These are phyloP conservation scores for Planococcus citri DNA, from an alignment of 1,140 invertebrate genomes.

Conservation along the genomic window DNA sequence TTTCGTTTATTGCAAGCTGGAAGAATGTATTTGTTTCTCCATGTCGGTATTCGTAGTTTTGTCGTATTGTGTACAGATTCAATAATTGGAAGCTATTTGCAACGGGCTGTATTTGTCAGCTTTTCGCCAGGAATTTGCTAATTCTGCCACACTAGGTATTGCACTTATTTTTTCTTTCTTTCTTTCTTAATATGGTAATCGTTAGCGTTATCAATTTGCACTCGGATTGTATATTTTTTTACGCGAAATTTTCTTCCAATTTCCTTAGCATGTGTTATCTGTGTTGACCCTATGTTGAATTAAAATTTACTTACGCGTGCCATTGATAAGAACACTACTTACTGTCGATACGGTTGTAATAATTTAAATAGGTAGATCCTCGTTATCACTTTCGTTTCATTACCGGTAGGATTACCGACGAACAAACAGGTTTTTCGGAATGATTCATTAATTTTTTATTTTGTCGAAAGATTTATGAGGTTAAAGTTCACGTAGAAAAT, in stretches of 20 bases:
- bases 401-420: not conserved
- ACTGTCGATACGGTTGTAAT: too few relatives aligned
- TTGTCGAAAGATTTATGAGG: too few relatives aligned
- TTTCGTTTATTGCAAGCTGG: slow-evolving; percentile 17
- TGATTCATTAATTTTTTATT: too few relatives aligned
- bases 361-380: not conserved
- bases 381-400: not conserved
- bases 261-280: too few relatives aligned
- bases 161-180: not conserved
- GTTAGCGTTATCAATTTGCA: too few relatives aligned
- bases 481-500: too few relatives aligned
- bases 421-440: not conserved
- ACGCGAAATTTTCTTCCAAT: too few relatives aligned
- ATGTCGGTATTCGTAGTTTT: not conserved
- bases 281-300: too few relatives aligned
- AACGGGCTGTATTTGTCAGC: not conserved
- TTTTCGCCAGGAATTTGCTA: not conserved
- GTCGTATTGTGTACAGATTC: not conserved
- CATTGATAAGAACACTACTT: too few relatives aligned
- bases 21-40: slow-evolving; percentile 7
- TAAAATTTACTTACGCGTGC: too few relatives aligned
- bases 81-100: not conserved
- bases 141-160: not conserved
- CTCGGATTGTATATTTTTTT: too few relatives aligned
- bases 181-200: too few relatives aligned